Percentiles rank a stretch among this genome's conserved stretches.
These are phyloP conservation scores for Wiebesia pumilae DNA, from an alignment of 1,140 invertebrate species.

Conservation along the genomic window DNA sequence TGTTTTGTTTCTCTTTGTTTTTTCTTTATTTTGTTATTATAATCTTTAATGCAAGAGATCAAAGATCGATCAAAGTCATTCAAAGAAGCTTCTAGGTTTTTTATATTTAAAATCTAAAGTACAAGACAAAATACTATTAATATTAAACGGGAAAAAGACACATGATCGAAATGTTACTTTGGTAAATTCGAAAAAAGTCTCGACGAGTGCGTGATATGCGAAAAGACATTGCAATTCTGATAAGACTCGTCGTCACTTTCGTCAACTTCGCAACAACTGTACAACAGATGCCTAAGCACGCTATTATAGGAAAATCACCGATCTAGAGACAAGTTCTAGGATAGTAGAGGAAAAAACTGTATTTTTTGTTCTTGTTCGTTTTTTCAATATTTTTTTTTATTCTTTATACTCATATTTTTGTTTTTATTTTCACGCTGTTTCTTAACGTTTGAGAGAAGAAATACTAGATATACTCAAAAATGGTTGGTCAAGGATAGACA, in stretches of 20 bases:
- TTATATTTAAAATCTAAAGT: constrained; percentile 2
- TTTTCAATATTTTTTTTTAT: constrained; percentile 12
- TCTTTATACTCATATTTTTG: not conserved
- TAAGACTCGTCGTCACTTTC: constrained; percentile 28
- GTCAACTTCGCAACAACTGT: constrained; percentile 25
- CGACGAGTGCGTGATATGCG: constrained; percentile 46
- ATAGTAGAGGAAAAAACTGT: constrained; percentile 52
- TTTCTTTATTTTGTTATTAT: constrained; percentile 4
- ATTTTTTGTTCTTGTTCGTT: constrained; percentile 12
- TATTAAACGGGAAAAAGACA: constrained; percentile 23
- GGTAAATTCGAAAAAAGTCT: not conserved
- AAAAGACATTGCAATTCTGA: constrained; percentile 28
- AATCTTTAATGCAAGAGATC: constrained; percentile 29
- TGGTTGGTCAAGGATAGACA: not conserved
- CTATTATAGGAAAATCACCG: constrained; percentile 32
- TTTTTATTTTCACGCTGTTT: constrained; percentile 9
- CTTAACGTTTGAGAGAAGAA: not conserved
- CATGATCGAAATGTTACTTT: not conserved
- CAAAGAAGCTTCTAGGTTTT: constrained; percentile 1
- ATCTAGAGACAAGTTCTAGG: constrained; percentile 45
- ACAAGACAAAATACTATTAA: constrained; percentile 18
- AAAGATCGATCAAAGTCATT: constrained; percentile 1
- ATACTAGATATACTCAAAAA: not conserved
- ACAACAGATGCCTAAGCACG: constrained; percentile 15
- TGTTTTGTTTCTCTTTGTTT: constrained; percentile 10